phyloP scores from a whole-genome alignment of 2,113 vertebrate genomes.

The Mus spicilegus region DNA sequence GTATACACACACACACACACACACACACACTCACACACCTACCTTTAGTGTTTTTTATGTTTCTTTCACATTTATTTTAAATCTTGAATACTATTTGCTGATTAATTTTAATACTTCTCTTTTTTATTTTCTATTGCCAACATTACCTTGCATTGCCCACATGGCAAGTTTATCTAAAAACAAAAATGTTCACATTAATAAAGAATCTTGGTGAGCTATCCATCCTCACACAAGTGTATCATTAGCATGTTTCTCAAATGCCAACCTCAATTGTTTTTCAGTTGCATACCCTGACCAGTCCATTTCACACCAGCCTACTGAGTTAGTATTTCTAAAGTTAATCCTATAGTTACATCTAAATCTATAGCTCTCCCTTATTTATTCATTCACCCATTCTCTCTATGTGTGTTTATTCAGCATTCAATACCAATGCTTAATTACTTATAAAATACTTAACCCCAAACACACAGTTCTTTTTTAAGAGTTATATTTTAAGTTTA shows the following conservation, averaged over 20 bases:
- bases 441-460: background rate
- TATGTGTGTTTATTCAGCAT: background rate
- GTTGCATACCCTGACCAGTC: background rate
- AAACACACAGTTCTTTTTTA: background rate
- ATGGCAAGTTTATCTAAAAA: background rate
- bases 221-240: background rate
- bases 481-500: background rate
- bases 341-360: background rate
- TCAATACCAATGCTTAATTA: background rate
- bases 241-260: background rate
- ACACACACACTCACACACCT: too few relatives aligned
- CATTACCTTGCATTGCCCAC: background rate
- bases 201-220: background rate
- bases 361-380: background rate
- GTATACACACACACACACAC: too few relatives aligned
- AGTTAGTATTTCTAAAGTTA: constrained; percentile 24
- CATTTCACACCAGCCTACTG: background rate
- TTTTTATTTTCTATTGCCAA: background rate
- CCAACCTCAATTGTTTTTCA: background rate
- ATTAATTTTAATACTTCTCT: background rate
- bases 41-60: background rate
- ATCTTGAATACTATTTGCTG: background rate
- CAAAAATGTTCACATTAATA: background rate
- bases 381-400: background rate
- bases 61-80: constrained; percentile 30